Base-by-base conservation (phyloP, 2,113 vertebrate genomes). In the Sceloporus undulatus region DNA sequence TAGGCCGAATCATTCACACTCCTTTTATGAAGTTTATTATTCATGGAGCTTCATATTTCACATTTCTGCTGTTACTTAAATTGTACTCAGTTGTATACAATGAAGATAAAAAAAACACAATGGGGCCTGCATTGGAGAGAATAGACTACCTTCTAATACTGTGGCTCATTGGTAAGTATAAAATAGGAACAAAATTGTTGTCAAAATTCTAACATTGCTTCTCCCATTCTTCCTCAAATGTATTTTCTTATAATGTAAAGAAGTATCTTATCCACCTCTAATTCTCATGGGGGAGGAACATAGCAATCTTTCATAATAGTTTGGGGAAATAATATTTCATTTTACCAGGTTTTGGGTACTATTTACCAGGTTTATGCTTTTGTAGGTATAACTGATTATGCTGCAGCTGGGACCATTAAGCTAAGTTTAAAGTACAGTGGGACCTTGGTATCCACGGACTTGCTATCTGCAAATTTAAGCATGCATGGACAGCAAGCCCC, bases 1-100 rank as follows among this genome's bases (percentile, higher is more conserved):
- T 99, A 78, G 99, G 99, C 79, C 98, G 98, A 92, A 98, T 99
- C 94, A 99, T 99, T 95, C 99, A 99, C 95, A 99, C 99, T 42
- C 99, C 99, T 71, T 99, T 99, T 81, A 98, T 99, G 96, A 99
- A 99, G 94, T 99, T 99, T 94, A 99, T 99, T 95, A 99, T 99
- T 95, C 99, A 99, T 88, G 99, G 98, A 94, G 99, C 99, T 90
- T 99, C 99, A 2, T 99, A 99, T 97, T 98, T 99, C 93, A 98
- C 98, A 0, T 99, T 99, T 96, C 95, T 99, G 87, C 96, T 99
- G 27, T 93, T 99, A 86, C 97, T 99, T 89, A 99, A 99, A 96
- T 97, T 99, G n/a, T 99, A 99, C 95, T 99, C 98, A 29, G 96
- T 99, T 91, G 98, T 99, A 91, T 99, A 99, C 97, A 99, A 99